Base-by-base conservation (phyloP, 2,888 invertebrate genomes). In the Cheiracanthium punctorium region DNA sequence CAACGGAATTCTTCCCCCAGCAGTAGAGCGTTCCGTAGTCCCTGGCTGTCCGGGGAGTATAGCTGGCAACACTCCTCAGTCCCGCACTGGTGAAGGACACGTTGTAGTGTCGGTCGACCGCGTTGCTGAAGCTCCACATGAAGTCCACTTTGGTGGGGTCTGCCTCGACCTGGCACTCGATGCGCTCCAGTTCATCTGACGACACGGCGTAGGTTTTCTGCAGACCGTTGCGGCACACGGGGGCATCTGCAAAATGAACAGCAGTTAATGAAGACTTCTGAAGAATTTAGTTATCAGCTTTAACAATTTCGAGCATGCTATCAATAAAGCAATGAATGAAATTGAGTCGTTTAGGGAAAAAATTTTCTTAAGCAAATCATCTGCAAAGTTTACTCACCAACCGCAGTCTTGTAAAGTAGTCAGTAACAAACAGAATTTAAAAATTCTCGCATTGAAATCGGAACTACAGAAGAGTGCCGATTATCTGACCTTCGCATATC, bases 81-180 rank as follows among this genome's bases (percentile, higher is more conserved):
- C 88, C 88, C 12, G 75, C 80, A 14, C 74, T 84, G 2, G 84
- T 84, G 52, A 72, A 80, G 17, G 80, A 76, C 7, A 88, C 84
- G 17, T 82, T 80, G 58, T 84, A 81, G 20, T 82, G 80, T 0
- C 88, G 70, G 17, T 84, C 84, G 2, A 70, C 80, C 4, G 96
- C 95, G 92, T 96, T 97, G 93, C 97, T 97, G 93, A 97, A 97
- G 93, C 96, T 96, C 97, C 97, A 97, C 90, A 95, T 95, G 93
- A 97, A 97, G 91, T 94, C 95, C 90, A 95, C 95, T 76, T 90
- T 86, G 17, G 88, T 28, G 2, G 90, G 90, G 73, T 90, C 90
- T 4, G 89, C 88, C 24, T 89, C 89, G 17, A 90, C 89, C 48
- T 89, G 89, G 71, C 90, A 90, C 29, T 88, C 80, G 30, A 88